Evolutionary conservation across 2,797 vertebrate genomes (phyloP).

Genomic region (Galaxias olidus): DNA sequence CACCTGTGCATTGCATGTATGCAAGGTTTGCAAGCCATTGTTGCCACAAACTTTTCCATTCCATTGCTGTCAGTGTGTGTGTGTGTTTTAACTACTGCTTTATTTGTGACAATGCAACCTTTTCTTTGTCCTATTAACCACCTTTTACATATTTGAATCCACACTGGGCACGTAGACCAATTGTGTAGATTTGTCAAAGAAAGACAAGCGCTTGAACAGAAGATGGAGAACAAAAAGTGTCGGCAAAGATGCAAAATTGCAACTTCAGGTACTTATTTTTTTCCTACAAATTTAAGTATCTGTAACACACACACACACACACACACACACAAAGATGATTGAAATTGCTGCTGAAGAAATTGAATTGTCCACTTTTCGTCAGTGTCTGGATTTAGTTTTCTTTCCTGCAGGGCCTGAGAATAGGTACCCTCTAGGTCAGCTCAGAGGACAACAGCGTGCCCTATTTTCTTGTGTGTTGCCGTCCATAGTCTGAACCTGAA

Average conservation of each 20-base stretch:
- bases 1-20: neutral
- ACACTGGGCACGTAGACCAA: conserved; percentile 90
- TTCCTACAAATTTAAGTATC: conserved; percentile 21
- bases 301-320: conserved; percentile 20
- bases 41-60: conserved; percentile 43
- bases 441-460: neutral
- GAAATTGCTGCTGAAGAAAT: too few relatives aligned
- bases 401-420: too few relatives aligned
- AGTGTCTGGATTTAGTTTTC: too few relatives aligned
- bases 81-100: conserved; percentile 33
- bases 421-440: too few relatives aligned
- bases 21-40: conserved; percentile 44
- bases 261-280: conserved; percentile 90
- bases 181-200: conserved; percentile 99
- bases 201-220: conserved; percentile 98
- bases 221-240: conserved; percentile 99
- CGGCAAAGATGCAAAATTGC: conserved; percentile 99
- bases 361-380: too few relatives aligned
- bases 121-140: conserved; percentile 68
- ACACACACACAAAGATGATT: conserved; percentile 3
- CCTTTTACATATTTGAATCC: conserved; percentile 76
- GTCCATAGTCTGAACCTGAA: conserved; percentile 2
- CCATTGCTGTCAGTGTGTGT: conserved; percentile 44
- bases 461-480: conserved; percentile 13
- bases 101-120: conserved; percentile 32